phyloP scores from a whole-genome alignment of 2,113 vertebrate genomes.

The Carassius auratus region DNA sequence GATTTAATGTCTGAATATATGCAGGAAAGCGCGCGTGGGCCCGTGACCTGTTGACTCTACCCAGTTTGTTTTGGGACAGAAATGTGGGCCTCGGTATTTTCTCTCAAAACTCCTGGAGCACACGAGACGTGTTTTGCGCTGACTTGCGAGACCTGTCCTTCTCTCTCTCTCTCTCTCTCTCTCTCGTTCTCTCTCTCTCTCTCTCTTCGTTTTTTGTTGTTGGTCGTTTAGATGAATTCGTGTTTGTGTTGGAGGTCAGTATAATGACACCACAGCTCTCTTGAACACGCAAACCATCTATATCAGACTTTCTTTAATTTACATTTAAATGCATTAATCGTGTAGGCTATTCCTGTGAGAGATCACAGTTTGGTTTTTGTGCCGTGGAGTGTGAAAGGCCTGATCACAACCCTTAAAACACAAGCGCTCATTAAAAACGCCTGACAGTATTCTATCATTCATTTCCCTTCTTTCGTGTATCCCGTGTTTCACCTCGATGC shows the following conservation, averaged over 20 bases:
- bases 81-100: not conserved
- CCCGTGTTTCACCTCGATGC: not conserved
- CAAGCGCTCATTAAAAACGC: slow-evolving; percentile 9
- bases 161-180: too few relatives aligned
- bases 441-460: not conserved
- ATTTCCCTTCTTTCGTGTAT: not conserved
- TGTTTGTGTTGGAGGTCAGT: not conserved
- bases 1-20: not conserved
- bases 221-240: not conserved
- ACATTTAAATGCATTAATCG: not conserved
- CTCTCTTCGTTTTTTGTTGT: not conserved
- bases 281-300: not conserved
- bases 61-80: not conserved
- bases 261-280: not conserved
- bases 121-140: too few relatives aligned
- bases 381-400: not conserved
- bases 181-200: too few relatives aligned
- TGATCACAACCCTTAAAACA: not conserved
- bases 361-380: not conserved
- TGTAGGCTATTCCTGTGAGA: not conserved
- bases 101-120: not conserved
- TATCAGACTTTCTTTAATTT: not conserved
- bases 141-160: not conserved
- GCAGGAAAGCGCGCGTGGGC: not conserved
- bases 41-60: not conserved